Evolutionary conservation across 2,113 vertebrate genomes (phyloP), one percentile per base, ranked within the genome.

Genomic region (Passer montanus): DNA sequence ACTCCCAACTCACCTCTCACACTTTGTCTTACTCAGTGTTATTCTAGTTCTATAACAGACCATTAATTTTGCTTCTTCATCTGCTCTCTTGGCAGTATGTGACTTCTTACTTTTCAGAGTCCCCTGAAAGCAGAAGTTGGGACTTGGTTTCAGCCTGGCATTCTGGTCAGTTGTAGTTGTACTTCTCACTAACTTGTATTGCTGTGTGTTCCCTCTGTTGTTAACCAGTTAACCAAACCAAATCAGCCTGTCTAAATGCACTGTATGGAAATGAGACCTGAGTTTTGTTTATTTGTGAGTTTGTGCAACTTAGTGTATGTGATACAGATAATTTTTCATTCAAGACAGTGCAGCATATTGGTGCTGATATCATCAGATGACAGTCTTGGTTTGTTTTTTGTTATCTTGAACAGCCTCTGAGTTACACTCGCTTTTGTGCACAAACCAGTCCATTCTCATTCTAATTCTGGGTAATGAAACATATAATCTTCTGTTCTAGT

Each of bases 401-500:
- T 93, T 76, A 73, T 82, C 46, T 79, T 66, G 74, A 78, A 19
- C 53, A 83, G 49, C 41, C 22, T 90, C 90, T 93, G 70, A 76
- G 59, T 88, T 94, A 52, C 15, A 11, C 17, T 70, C 24, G 74
- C 60, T 76, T 89, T 84, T 62, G 62, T 92, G 46, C 79, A 77
- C 66, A 88, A 93, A 88, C 63, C 55, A 86, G 72, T 58, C 59
- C 35, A 80, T 95, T 93, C 74, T 93, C 56, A 89, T 95, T 95
- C 53, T 93, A 69, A 90, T 93, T 86, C 83, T 90, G 70, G 18
- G 37, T 62, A 76, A 83, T 37, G 50, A 74, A 89, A 88, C 53
- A 60, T 89, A 24, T 37, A 79, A 95, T 96, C 90, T 94, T 93
- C 72, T 94, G 75, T 95, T 97, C 94, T 77, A 33, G 59, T 81